Evolutionary conservation across 2,888 invertebrate species (phyloP).

Genomic region (Mallateleia sp.): DNA sequence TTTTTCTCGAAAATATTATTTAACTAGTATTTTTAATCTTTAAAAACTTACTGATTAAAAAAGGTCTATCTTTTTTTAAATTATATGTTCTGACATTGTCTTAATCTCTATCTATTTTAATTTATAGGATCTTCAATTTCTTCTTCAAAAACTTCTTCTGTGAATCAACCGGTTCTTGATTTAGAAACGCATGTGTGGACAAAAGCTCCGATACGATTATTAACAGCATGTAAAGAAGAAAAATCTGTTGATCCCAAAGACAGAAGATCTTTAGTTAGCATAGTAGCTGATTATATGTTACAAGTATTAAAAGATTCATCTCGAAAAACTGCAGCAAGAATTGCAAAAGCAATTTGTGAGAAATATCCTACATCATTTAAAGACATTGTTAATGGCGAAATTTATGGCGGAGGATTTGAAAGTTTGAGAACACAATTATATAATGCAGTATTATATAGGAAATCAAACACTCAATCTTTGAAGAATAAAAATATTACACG

Average conservation of each 20-base stretch:
- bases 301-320: slow-evolving; percentile 32
- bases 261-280: slow-evolving; percentile 10
- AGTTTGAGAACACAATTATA: slow-evolving; percentile 33
- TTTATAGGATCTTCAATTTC: background rate
- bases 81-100: background rate
- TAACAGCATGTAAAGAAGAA: slow-evolving; percentile 6
- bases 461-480: background rate
- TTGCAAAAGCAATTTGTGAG: slow-evolving; percentile 47
- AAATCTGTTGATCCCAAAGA: background rate
- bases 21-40: too few relatives aligned
- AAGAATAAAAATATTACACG: background rate
- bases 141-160: background rate
- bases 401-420: slow-evolving; percentile 36
- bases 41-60: too few relatives aligned
- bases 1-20: too few relatives aligned
- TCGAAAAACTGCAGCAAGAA: slow-evolving; percentile 14
- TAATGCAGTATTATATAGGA: slow-evolving; percentile 45
- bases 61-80: too few relatives aligned
- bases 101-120: background rate
- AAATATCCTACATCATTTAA: slow-evolving; percentile 48
- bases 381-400: slow-evolving; percentile 14
- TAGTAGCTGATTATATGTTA: slow-evolving; percentile 54
- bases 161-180: background rate
- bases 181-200: background rate
- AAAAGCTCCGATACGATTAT: slow-evolving; percentile 3